A percentile compares a stretch with the other conserved stretches of the same genome.
Conservation (phyloP, 2,888 invertebrate species). For the Rhagium mordax region DNA sequence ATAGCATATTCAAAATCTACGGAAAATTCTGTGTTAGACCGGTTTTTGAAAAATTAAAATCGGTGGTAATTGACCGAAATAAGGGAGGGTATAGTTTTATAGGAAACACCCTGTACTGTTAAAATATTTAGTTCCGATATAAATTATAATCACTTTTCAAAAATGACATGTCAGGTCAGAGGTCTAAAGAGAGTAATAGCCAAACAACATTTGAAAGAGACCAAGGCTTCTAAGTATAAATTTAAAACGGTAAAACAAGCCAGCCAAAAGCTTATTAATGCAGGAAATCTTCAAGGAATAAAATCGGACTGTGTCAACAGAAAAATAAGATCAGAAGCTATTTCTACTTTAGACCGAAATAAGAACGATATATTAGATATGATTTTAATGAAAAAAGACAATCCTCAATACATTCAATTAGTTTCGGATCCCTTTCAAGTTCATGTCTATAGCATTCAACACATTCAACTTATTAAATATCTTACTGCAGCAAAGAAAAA, state of each 20-base stretch:
- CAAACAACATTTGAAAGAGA: background rate
- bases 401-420: slow-evolving; percentile 2
- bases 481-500: background rate
- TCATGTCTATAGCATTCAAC: slow-evolving; percentile 8
- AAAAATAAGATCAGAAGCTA: slow-evolving; percentile 10
- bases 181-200: background rate
- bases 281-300: slow-evolving; percentile 18
- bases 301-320: slow-evolving; percentile 17
- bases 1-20: no score
- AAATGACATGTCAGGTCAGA: slow-evolving; percentile 15
- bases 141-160: slow-evolving; percentile 17
- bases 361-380: slow-evolving; percentile 17
- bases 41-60: no score
- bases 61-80: no score
- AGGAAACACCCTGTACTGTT: no score
- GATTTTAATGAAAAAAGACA: slow-evolving; percentile 7
- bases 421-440: slow-evolving; percentile 2
- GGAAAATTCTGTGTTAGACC: no score
- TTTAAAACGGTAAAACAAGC: slow-evolving; percentile 3
- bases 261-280: slow-evolving; percentile 1
- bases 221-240: slow-evolving; percentile 9
- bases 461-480: slow-evolving; percentile 4
- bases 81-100: no score
- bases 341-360: slow-evolving; percentile 19
- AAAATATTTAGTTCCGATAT: slow-evolving; percentile 1